Base-by-base conservation (phyloP, 2,888 invertebrate genomes). In the Campopleginae sp. region DNA sequence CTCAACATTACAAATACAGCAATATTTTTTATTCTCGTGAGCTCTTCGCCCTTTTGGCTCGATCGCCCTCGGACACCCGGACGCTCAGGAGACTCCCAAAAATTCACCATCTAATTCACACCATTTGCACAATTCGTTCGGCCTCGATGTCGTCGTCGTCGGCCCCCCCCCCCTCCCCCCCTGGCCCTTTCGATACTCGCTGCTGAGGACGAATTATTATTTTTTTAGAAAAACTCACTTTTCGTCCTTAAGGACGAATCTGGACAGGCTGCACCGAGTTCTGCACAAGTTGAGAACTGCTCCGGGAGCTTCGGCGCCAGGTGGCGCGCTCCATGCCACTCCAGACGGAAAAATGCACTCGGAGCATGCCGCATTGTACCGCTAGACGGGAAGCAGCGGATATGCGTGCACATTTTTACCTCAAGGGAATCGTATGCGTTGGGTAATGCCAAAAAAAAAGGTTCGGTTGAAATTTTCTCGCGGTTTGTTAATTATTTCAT, bases 271-370 rank as follows among this genome's bases (percentile, higher is more conserved):
- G 1, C 7, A 51, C 51, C 51, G n/a, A n/a, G 48, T 12, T 12
- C 27, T 58, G 51, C 8, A 51, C 51, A 19, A 51, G 51, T 51
- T 19, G 31, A 61, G 33, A 33, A n/a, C 7, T 38, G 1, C 12
- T 31, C 27, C 33, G 1, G 33, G 8, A 72, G 38, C 33, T 38
- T 38, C 44, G 17, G 31, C 23, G 54, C 31, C 66, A 48, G 68
- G 38, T 33, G 54, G 54, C 27, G 31, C 23, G 44, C 27, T 23
- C 5, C n/a, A 33, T 27, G 27, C 58, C 38, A 27, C 38, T 46
- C 33, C 74, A 51, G 74, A 79, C 74, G 51, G 61, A 78, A 83
- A 83, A 83, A n/a, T 79, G 42, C 42, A 44, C 46, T 42, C 68
- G 33, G 31, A 54, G 27, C 38, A 38, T 7, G 54, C 19, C 44